phyloP scores from a whole-genome alignment of 2,113 vertebrate genomes.

The Stegastes partitus region DNA sequence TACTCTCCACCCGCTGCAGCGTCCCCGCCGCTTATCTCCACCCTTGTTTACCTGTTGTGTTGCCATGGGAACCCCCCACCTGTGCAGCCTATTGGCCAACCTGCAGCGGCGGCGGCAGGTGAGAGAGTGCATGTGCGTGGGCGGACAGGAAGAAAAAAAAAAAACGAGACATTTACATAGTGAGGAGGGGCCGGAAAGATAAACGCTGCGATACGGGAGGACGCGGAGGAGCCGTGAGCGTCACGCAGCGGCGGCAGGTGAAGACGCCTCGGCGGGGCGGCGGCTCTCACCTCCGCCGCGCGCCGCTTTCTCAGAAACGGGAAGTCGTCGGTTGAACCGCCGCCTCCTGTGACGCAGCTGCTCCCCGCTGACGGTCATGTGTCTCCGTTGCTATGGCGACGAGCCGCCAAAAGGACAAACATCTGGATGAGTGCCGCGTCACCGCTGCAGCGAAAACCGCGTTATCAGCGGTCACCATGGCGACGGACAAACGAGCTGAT shows the following conservation, averaged over 20 bases:
- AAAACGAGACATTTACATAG: slow-evolving; percentile 5
- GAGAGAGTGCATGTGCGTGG: slow-evolving; percentile 49
- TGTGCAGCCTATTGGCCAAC: slow-evolving; percentile 45
- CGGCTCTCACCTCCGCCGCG: not conserved
- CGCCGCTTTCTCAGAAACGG: slow-evolving; percentile 74
- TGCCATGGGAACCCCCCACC: slow-evolving; percentile 69
- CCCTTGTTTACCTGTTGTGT: slow-evolving; percentile 83
- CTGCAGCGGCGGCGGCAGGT: slow-evolving; percentile 65
- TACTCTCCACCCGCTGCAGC: not conserved
- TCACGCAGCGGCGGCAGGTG: too few species aligned
- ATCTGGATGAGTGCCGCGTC: slow-evolving; percentile 59
- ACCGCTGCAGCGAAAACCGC: not conserved
- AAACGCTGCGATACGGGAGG: slow-evolving; percentile 16
- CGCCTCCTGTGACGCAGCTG: slow-evolving; percentile 73
- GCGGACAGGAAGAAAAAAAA: not conserved
- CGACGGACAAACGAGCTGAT: not conserved
- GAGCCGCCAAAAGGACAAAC: slow-evolving; percentile 65
- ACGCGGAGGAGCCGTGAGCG: slow-evolving; percentile 38
- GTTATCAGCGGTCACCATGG: slow-evolving; percentile 4
- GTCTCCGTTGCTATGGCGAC: slow-evolving; percentile 68
- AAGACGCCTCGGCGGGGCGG: not conserved
- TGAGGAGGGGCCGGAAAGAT: slow-evolving; percentile 41
- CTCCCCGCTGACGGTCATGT: slow-evolving; percentile 60
- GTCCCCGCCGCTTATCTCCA: slow-evolving; percentile 55
- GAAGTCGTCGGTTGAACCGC: slow-evolving; percentile 77